Base-by-base conservation (phyloP, 2,888 invertebrate genomes). In the Temnothorax ravouxi region DNA sequence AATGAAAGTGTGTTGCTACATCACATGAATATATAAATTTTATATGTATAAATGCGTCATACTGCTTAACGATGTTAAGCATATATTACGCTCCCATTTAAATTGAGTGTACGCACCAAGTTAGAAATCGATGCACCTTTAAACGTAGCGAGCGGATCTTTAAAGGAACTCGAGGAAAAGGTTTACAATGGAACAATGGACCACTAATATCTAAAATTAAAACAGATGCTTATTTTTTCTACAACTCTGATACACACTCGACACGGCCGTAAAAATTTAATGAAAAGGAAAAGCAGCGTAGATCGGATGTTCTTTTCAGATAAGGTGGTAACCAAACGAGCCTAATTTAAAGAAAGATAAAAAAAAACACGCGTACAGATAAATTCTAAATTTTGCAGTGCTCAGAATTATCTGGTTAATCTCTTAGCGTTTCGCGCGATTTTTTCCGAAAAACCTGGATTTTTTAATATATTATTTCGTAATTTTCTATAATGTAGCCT, bases 141-240 rank as follows among this genome's bases (percentile, higher is more conserved):
- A 84, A 85, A 82, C 34, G 38, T 86, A 88, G 76, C 61, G 77
- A 83, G 62, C 25, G 61, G 81, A 86, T 71, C n/a, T 84, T 79
- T 84, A 72, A 83, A 82, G 41, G 56, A 84, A 84, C 67, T 86
- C 66, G 62, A 86, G 83, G 69, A 83, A 86, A 79, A 83, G 71
- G 76, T 82, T 91, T 90, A 91, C 87, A 91, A 91, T 84, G 90
- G 86, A 92, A 92, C 91, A 89, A 93, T 91, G 93, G 93, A 93
- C 93, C 93, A 92, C 87, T 86, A 88, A 87, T 91, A 87, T 91
- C 86, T 92, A 91, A 88, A 88, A 89, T 88, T 87, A 89, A 89
- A 81, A 88, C 85, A 92, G 88, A 93, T 91, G 90, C 87, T 93
- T 92, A 93, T 93, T 93, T 93, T 93, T 93, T 93, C 92, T 93